Percentiles rank a stretch among this genome's conserved stretches.
phyloP scores from a whole-genome alignment of 2,113 vertebrate species.

The Cinclus mexicanus region DNA sequence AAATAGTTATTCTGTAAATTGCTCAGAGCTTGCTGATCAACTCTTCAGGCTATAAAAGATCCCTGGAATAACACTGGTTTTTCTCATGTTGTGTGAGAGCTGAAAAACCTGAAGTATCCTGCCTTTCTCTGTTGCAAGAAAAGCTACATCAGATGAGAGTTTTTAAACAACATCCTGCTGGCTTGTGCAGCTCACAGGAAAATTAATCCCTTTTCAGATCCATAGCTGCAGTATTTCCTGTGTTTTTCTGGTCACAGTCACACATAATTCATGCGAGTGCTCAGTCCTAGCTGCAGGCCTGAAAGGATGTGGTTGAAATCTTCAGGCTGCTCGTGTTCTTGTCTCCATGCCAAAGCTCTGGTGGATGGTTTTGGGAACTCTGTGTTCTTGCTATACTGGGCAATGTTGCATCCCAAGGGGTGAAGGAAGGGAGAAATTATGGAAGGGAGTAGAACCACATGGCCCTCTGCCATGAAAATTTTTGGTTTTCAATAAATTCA shows the following conservation, averaged over 20 bases:
- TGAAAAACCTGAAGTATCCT: not conserved
- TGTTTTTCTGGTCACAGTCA: slow-evolving; percentile 42
- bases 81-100: not conserved
- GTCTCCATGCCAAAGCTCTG: slow-evolving; percentile 59
- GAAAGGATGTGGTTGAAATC: slow-evolving; percentile 63
- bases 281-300: not conserved
- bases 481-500: not conserved
- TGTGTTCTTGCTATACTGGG: slow-evolving; percentile 51
- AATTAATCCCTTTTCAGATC: slow-evolving; percentile 4
- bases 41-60: not conserved
- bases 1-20: not conserved
- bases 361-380: slow-evolving; percentile 57
- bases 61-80: not conserved
- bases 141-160: not conserved
- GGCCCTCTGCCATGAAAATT: not conserved
- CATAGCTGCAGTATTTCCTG: slow-evolving; percentile 48
- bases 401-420: slow-evolving; percentile 9
- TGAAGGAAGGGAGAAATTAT: slow-evolving; percentile 29
- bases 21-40: not conserved
- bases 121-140: not conserved
- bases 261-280: not conserved
- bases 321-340: slow-evolving; percentile 50
- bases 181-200: not conserved
- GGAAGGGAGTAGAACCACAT: not conserved
- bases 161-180: not conserved